Conservation (phyloP, 2,888 invertebrate species). For the Sarcophaga subvicina region DNA sequence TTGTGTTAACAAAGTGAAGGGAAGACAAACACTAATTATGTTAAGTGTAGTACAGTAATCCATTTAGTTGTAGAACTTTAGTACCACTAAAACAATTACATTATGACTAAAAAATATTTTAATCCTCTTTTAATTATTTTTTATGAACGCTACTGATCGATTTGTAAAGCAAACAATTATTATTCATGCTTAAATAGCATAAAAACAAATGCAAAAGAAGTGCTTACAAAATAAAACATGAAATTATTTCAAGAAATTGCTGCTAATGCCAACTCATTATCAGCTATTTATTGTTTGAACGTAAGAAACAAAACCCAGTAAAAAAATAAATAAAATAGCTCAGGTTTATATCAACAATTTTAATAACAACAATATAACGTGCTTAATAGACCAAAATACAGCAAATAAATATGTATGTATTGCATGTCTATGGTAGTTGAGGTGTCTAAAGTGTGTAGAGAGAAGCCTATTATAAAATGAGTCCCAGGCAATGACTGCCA, state of each 20-base stretch:
- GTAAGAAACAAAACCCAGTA: background rate
- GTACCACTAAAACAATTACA: no score
- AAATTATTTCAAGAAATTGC: conserved; percentile 41
- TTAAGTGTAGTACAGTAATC: no score
- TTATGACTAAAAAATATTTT: background rate
- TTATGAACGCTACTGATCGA: background rate
- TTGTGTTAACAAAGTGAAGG: no score
- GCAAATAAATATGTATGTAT: background rate
- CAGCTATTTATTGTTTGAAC: conserved; percentile 24
- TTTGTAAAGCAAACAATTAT: background rate
- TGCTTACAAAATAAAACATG: conserved; percentile 42
- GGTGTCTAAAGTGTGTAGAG: conserved; percentile 5
- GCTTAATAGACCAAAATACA: background rate
- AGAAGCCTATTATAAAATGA: conserved; percentile 31
- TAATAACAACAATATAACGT: conserved; percentile 23
- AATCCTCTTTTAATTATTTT: background rate
- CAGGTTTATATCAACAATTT: background rate
- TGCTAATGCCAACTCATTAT: conserved; percentile 60
- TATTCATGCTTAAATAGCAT: background rate
- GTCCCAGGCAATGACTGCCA: conserved; percentile 35
- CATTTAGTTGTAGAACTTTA: no score
- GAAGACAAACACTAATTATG: no score
- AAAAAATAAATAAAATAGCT: no score
- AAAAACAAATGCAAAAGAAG: background rate
- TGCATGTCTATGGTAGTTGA: conserved; percentile 11